Percentiles rank a stretch among this genome's conserved stretches.
phyloP scores from a whole-genome alignment of 2,888 invertebrate species.

The Miltochrista miniata region DNA sequence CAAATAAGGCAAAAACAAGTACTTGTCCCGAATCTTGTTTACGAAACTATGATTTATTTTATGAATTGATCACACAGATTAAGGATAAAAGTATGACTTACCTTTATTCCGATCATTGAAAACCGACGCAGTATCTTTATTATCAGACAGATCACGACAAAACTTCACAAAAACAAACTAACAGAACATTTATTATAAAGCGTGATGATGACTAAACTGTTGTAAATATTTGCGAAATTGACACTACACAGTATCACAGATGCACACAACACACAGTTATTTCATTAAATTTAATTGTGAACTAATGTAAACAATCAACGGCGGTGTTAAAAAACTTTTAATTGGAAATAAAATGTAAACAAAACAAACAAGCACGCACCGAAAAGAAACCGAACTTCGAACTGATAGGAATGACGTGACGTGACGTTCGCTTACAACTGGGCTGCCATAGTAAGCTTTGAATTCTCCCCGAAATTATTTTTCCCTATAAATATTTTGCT shows the following conservation, averaged over 20 bases:
- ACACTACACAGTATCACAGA: conserved; percentile 50
- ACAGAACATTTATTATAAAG: conserved; percentile 35
- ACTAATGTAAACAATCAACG: conserved; percentile 37
- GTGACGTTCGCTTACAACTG: not conserved
- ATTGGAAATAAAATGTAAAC: conserved; percentile 51
- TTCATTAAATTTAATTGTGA: conserved; percentile 21
- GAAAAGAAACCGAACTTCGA: conserved; percentile 41
- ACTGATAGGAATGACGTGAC: conserved; percentile 36
- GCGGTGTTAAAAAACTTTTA: conserved; percentile 34
- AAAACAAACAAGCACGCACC: conserved; percentile 46
- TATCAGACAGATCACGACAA: conserved; percentile 22
- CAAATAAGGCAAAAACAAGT: conserved; percentile 50
- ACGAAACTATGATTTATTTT: conserved; percentile 14
- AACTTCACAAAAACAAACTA: conserved; percentile 42
- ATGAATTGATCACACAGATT: conserved; percentile 16
- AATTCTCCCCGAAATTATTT: not conserved
- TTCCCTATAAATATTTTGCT: not conserved
- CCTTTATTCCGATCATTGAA: conserved; percentile 18
- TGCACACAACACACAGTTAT: conserved; percentile 47
- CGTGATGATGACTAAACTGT: conserved; percentile 42
- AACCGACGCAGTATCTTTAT: conserved; percentile 13
- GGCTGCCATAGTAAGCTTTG: conserved; percentile 22
- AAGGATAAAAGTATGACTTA: conserved; percentile 20
- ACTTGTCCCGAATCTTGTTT: conserved; percentile 14
- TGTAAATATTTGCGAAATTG: conserved; percentile 32